phyloP scores from a whole-genome alignment of 1,140 invertebrate genomes.

The Drosophila setifemur region DNA sequence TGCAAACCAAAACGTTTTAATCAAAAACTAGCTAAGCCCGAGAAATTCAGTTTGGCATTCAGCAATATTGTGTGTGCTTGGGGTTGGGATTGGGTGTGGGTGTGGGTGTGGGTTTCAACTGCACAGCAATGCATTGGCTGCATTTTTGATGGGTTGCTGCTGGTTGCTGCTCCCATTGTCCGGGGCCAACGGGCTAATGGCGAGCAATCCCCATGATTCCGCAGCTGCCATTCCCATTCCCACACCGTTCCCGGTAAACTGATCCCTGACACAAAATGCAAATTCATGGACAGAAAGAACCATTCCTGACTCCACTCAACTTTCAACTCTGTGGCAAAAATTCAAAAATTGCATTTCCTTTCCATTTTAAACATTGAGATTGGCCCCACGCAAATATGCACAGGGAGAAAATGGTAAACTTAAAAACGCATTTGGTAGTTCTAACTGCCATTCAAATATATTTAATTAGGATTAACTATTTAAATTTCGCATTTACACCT shows the following conservation, averaged over 20 bases:
- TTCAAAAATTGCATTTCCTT: conserved; percentile 43
- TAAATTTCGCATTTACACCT: neutral
- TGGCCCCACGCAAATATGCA: conserved; percentile 11
- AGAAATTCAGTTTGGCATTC: conserved; percentile 37
- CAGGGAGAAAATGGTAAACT: neutral
- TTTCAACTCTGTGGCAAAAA: conserved; percentile 39
- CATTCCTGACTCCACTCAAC: conserved; percentile 28
- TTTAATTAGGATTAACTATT: neutral
- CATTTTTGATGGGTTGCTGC: conserved; percentile 30
- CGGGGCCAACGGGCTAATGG: conserved; percentile 23
- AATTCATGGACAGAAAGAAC: conserved; percentile 31
- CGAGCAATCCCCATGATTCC: conserved; percentile 42
- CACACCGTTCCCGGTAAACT: conserved; percentile 11
- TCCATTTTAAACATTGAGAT: conserved; percentile 32
- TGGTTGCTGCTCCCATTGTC: conserved; percentile 18
- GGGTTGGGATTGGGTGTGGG: too few relatives aligned
- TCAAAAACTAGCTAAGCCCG: conserved; percentile 52
- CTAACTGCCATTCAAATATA: too few relatives aligned
- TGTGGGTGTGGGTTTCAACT: conserved; percentile 9
- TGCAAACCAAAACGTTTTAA: conserved; percentile 37
- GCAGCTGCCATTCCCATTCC: conserved; percentile 5
- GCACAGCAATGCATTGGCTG: conserved; percentile 29
- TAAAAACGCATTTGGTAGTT: too few relatives aligned
- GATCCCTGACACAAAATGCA: conserved; percentile 47
- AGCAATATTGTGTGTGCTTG: neutral